These are phyloP conservation scores for Otus scops DNA, from an alignment of 2,797 vertebrate species.

Conservation along the genomic window DNA sequence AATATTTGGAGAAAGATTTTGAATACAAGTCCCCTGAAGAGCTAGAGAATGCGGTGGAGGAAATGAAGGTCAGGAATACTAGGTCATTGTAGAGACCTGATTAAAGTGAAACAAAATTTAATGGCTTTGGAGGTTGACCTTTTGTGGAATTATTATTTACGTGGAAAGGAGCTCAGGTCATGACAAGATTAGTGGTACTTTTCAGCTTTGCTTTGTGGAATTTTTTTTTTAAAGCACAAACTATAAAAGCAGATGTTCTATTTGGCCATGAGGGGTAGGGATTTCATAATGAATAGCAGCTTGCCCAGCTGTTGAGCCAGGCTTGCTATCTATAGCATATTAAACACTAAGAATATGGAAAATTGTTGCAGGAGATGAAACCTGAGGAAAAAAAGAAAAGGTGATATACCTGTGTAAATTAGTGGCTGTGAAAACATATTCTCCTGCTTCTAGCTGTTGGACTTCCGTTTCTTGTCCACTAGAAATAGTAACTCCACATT, in stretches of 20 bases:
- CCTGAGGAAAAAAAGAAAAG: not conserved
- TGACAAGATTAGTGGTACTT: not conserved
- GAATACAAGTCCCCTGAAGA: conserved; percentile 97
- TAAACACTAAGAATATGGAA: not conserved
- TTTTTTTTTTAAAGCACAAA: conserved; percentile 7
- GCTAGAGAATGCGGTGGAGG: conserved; percentile 88
- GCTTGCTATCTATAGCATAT: not conserved
- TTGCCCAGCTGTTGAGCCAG: not conserved
- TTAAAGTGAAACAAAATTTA: not conserved
- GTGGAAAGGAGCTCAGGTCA: not conserved
- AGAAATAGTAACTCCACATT: not conserved
- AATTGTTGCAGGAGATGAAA: not conserved
- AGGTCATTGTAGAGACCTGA: not conserved
- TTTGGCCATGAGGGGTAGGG: not conserved
- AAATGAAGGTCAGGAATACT: conserved; percentile 90
- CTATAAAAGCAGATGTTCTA: conserved; percentile 17
- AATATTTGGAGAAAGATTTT: conserved; percentile 96
- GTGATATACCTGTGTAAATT: not conserved
- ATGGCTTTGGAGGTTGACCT: not conserved
- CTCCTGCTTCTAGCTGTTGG: not conserved
- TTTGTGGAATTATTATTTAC: not conserved
- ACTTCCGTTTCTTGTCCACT: not conserved
- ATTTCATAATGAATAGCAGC: not conserved
- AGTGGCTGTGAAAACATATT: not conserved
- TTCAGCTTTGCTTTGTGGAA: not conserved